These are phyloP conservation scores for Dallia pectoralis DNA, from an alignment of 2,797 vertebrate genomes.

Conservation along the genomic window DNA sequence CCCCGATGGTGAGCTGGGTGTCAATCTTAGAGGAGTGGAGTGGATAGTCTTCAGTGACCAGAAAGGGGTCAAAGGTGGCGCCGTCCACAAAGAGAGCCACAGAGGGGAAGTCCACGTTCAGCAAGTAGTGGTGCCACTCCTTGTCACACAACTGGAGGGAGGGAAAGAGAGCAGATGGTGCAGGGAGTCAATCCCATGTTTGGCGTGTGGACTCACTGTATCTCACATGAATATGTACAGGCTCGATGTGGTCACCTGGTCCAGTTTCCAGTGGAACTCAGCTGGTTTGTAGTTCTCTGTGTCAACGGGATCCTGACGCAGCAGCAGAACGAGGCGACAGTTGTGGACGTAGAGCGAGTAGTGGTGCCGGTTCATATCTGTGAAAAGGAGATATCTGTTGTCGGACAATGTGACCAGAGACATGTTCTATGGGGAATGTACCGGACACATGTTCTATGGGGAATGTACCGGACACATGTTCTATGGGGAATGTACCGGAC, in stretches of 20 bases:
- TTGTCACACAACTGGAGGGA: conserved; percentile 88
- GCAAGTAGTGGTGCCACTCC: conserved; percentile 97
- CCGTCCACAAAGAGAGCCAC: conserved; percentile 92
- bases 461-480: no score
- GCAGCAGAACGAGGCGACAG: conserved; percentile 90
- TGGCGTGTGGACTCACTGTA: neutral
- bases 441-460: no score
- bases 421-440: no score
- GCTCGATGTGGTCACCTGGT: conserved; percentile 75
- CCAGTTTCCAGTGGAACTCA: conserved; percentile 97
- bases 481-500: no score
- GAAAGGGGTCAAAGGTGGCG: conserved; percentile 87
- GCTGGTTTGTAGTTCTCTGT: conserved; percentile 89
- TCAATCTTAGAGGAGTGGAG: conserved; percentile 88
- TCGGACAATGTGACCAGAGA: no score
- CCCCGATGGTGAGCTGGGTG: conserved; percentile 92
- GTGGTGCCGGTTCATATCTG: conserved; percentile 97
- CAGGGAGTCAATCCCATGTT: neutral
- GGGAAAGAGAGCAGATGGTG: neutral
- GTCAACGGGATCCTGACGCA: conserved; percentile 89
- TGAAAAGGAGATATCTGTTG: neutral
- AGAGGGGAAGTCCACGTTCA: conserved; percentile 86
- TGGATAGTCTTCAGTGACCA: conserved; percentile 94
- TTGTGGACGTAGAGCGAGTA: conserved; percentile 92
- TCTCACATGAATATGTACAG: neutral